Evolutionary conservation across 2,797 vertebrate species (phyloP).

Genomic region (Vipera ursinii): DNA sequence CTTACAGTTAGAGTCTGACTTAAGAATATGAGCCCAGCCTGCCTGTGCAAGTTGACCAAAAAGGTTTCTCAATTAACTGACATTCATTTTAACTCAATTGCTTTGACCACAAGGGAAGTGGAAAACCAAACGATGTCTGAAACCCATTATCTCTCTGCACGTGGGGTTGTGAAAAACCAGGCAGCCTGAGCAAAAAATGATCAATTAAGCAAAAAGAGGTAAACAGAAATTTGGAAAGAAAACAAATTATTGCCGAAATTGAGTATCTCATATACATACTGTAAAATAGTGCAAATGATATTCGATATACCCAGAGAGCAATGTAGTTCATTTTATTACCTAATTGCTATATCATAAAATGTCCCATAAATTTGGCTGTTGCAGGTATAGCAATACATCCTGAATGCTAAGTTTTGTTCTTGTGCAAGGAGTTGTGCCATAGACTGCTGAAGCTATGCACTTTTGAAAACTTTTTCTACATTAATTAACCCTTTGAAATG

Average conservation of each 20-base stretch:
- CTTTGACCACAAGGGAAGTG: constrained; percentile 70
- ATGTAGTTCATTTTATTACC: neutral
- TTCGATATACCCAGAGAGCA: neutral
- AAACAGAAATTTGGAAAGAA: neutral
- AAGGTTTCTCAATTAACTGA: constrained; percentile 74
- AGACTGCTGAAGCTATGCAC: neutral
- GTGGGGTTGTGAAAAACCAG: constrained; percentile 19
- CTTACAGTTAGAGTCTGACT: constrained; percentile 50
- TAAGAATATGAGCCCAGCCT: constrained; percentile 38
- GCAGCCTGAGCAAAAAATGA: constrained; percentile 33
- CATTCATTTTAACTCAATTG: constrained; percentile 53
- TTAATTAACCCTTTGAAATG: neutral
- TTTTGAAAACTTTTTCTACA: neutral
- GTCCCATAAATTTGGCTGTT: neutral
- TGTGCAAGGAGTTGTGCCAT: neutral
- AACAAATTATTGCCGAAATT: neutral
- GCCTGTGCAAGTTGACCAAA: constrained; percentile 63
- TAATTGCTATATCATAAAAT: neutral
- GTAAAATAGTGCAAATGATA: neutral
- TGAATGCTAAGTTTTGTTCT: neutral
- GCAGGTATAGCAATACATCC: constrained; percentile 40
- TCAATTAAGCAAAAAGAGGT: constrained; percentile 31
- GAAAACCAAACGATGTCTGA: constrained; percentile 56
- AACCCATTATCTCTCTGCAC: constrained; percentile 58
- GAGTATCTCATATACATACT: neutral